Evolutionary conservation across 2,113 vertebrate genomes (phyloP).

Genomic region (Seriola quinqueradiata): DNA sequence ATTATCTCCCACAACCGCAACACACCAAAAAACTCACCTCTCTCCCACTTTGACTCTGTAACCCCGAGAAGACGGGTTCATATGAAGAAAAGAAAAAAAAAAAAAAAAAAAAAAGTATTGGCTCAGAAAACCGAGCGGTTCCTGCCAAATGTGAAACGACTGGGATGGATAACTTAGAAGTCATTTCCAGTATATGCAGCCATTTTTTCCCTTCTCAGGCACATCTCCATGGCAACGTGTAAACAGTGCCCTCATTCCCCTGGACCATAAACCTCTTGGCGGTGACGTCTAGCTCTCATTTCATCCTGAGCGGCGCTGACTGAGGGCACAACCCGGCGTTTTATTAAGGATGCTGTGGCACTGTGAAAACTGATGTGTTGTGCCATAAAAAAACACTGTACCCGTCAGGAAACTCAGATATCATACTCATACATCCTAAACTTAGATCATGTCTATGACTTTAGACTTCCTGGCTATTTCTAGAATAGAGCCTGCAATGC

Average conservation of each 20-base stretch:
- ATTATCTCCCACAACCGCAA: constrained; percentile 41
- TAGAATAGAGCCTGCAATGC: neutral
- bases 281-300: constrained; percentile 54
- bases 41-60: constrained; percentile 30
- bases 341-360: constrained; percentile 53
- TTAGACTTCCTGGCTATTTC: constrained; percentile 31
- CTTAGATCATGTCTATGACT: constrained; percentile 2
- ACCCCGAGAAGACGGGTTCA: constrained; percentile 50
- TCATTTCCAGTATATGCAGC: constrained; percentile 80
- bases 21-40: constrained; percentile 38
- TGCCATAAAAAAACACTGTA: constrained; percentile 40
- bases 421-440: constrained; percentile 34
- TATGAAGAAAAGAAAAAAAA: constrained; percentile 51
- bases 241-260: constrained; percentile 79
- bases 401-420: constrained; percentile 12
- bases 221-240: constrained; percentile 76
- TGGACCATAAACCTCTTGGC: constrained; percentile 72
- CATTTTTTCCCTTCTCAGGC: constrained; percentile 66
- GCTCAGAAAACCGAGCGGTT: constrained; percentile 40
- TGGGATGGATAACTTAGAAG: constrained; percentile 75
- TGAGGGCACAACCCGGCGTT: constrained; percentile 50
- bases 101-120: constrained; percentile 59
- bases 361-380: constrained; percentile 44
- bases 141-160: constrained; percentile 72
- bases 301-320: constrained; percentile 45